Base-by-base conservation (phyloP, 2,797 vertebrate genomes). In the Chrysolophus pictus region DNA sequence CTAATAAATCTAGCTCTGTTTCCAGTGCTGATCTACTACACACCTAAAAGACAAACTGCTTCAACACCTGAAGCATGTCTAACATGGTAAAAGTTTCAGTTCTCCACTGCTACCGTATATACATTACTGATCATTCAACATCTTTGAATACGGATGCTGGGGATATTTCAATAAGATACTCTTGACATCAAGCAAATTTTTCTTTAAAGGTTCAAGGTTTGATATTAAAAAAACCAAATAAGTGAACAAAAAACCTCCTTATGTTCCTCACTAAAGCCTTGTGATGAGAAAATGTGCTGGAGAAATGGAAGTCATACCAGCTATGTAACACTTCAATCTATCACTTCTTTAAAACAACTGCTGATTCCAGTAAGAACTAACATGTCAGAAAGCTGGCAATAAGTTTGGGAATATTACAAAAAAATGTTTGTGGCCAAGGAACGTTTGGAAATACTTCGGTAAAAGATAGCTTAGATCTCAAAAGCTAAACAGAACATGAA, bases 261-360 rank as follows among this genome's bases (percentile, higher is more conserved):
- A 49, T 4, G 22, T 64, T 79, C 29, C 71, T 76, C 16, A 79
- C 63, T 58, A 84, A 92, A 76, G 29, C 58, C 29, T 58, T 81
- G 51, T 1, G 69, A 93, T 86, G 95, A 91, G 73, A 53, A 92
- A 84, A 44, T 47, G 47, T 55, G 44, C 51, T 58, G 60, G 58
- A 87, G 82, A 86, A 96, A 92, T 47, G 81, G 12, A 91, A 88
- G 91, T 92, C 92, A 51, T 91, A 74, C 26, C 56, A 90, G 49
- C 56, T 91, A 69, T 49, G 71, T 46, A 60, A 83, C 77, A 90
- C 70, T 83, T 86, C 33, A 92, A 75, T 86, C 60, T 83, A 90
- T 55, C 49, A 49, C 64, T 79, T 84, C 44, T 60, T 91, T 84
- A 39, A 94, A 94, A 82, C 77, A 86, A 51, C 41, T 51, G 23